Evolutionary conservation across 2,113 vertebrate species (phyloP), one percentile per base, ranked within the genome.

Genomic region (Gadus chalcogrammus): DNA sequence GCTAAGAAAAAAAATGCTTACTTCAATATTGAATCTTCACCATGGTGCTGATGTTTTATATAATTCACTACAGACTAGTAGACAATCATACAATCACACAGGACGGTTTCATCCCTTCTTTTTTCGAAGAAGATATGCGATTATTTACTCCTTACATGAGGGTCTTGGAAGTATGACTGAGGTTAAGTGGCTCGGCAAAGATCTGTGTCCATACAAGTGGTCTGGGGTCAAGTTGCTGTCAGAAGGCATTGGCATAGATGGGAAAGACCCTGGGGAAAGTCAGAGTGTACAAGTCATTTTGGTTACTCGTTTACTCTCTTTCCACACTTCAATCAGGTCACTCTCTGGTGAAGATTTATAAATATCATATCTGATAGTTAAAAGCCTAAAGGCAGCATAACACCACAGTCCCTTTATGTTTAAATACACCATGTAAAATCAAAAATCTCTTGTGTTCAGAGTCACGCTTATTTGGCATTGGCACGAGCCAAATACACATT

Each of bases 151-250:
- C 86, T 86, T 69, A 90, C 88, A 64, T 31, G 81, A 53, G 61
- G 81, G 85, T 12, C 74, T 72, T 2, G 80, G 84, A 31, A 79
- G 81, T 60, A 84, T 85, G 64, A 84, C 78, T 0, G 85, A 86
- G 38, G 71, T 79, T 66, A 87, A 77, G 77, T 69, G 79, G 35
- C 64, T 52, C 20, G 81, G 69, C 53, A 84, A 72, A 61, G 67
- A 15, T 56, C 27, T 70, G 3, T 72, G 68, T 53, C 74, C 69
- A 13, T 22, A 70, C 18, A 84, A 56, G 8, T 83, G 64, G 3
- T 78, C 78, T 70, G 71, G 75, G 61, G 53, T 69, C 52, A 72
- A 42, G 31, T 48, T 58, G 1, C 72, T 13, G 17, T 62, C 73
- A 53, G 65, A 66, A 62, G 67, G 24, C 22, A 20, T 15, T 61